phyloP scores from a whole-genome alignment of 1,140 invertebrate genomes.

The Trichonephila clavata region DNA sequence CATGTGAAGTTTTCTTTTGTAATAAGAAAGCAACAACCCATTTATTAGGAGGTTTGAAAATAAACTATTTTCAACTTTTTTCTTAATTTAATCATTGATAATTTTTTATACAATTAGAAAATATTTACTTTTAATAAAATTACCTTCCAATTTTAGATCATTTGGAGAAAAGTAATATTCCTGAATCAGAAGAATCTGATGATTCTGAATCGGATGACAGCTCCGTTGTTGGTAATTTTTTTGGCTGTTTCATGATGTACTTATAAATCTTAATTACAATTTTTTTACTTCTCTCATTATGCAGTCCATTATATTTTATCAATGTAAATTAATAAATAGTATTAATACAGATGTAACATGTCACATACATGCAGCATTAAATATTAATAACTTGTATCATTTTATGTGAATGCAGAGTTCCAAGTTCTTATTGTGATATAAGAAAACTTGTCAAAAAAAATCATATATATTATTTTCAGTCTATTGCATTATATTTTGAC shows the following conservation, averaged over 20 bases:
- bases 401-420: too few relatives aligned
- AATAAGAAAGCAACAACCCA: background rate
- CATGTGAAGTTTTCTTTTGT: background rate
- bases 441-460: too few relatives aligned
- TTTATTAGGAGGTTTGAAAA: background rate
- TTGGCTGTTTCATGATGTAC: background rate
- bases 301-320: background rate
- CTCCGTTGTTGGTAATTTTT: background rate
- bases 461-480: too few relatives aligned
- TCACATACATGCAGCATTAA: too few relatives aligned
- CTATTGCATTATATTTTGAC: too few relatives aligned
- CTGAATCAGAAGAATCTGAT: constrained; percentile 50
- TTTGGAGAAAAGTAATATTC: constrained; percentile 55
- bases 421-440: too few relatives aligned
- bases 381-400: too few relatives aligned
- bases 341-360: background rate
- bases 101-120: background rate
- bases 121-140: background rate
- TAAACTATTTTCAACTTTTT: background rate
- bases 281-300: background rate
- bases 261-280: background rate
- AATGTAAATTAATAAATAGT: background rate
- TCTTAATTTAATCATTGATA: background rate
- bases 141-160: constrained; percentile 68
- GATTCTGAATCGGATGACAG: constrained; percentile 67